phyloP scores from a whole-genome alignment of 2,113 vertebrate species.

The Erythrocercus mccallii region DNA sequence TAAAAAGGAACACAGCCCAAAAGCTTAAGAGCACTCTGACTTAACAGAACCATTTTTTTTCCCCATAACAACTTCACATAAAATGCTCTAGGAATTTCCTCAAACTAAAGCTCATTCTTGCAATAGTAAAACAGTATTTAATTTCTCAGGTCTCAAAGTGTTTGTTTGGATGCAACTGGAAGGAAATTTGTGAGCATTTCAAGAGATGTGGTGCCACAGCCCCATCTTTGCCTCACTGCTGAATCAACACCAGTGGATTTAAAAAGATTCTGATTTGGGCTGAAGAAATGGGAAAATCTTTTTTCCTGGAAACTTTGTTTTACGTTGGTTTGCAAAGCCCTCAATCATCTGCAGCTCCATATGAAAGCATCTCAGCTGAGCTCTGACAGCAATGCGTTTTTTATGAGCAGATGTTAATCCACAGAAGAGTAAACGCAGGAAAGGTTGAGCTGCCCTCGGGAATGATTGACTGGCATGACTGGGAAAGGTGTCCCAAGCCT shows the following conservation, averaged over 20 bases:
- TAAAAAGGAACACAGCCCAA: background rate
- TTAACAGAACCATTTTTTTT: background rate
- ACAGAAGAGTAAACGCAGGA: conserved; percentile 31
- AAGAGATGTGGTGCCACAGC: background rate
- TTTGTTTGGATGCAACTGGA: background rate
- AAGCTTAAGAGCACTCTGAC: background rate
- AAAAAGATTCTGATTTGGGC: background rate
- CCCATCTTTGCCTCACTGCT: background rate
- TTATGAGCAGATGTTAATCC: conserved; percentile 34
- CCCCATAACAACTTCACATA: background rate
- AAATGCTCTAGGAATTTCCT: background rate
- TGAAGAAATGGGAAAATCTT: background rate
- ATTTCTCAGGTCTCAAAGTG: background rate
- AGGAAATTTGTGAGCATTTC: background rate
- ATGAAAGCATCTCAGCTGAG: background rate
- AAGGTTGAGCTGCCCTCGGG: background rate
- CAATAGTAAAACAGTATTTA: background rate
- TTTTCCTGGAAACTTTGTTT: conserved; percentile 1
- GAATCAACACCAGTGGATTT: background rate
- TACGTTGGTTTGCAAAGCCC: background rate
- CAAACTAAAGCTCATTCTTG: background rate
- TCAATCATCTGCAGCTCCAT: background rate
- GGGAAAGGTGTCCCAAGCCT: conserved; percentile 9
- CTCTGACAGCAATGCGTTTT: conserved; percentile 5
- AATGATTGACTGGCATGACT: conserved; percentile 20